Base-by-base conservation (phyloP, 1,140 invertebrate species). In the Zophobas atratus region DNA sequence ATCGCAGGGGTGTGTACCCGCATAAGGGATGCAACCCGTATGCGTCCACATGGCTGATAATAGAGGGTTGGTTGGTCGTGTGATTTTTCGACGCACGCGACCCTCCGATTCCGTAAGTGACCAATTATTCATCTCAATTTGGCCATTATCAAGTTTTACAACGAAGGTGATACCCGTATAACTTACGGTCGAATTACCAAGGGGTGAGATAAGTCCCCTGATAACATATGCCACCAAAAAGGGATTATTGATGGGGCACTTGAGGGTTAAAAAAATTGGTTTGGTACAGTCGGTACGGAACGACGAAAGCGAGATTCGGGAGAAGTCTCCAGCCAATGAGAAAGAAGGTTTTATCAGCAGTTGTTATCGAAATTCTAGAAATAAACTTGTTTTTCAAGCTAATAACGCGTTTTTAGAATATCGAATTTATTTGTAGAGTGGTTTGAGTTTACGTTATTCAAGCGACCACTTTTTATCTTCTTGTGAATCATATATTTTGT, bases 371-470 rank as follows among this genome's bases (percentile, higher is more conserved):
- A 67, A 67, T 67, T 67, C 60, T 67, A 67, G 60, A 67, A 67
- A 67, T 67, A 67, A 67, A 67, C 60, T 67, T 67, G 60, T 67
- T 67, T 67, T 67, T 67, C 60, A 67, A 67, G 60, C 60, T 67
- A 67, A 67, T 67, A 67, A 67, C 39, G 60, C 39, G 38, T 38
- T 67, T 67, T 67, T 67, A 67, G 60, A 67, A 67, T 67, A 67
- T 67, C 60, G 60, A 67, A 67, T 67, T 67, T 67, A 67, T 67
- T 41, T 67, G 60, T 43, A 20, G 39, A 67, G 60, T 43, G 60
- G 60, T 67, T 33, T 67, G n/a, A 32, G 60, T 67, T 67, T 67
- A 67, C 60, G 33, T 67, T 43, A 20, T 60, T 36, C 56, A n/a
- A 67, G 39, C 57, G 57, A 67, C 38, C 38, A 39, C 60, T 67